Evolutionary conservation across 2,888 invertebrate species (phyloP).

Genomic region (Drosophila acutilabella): DNA sequence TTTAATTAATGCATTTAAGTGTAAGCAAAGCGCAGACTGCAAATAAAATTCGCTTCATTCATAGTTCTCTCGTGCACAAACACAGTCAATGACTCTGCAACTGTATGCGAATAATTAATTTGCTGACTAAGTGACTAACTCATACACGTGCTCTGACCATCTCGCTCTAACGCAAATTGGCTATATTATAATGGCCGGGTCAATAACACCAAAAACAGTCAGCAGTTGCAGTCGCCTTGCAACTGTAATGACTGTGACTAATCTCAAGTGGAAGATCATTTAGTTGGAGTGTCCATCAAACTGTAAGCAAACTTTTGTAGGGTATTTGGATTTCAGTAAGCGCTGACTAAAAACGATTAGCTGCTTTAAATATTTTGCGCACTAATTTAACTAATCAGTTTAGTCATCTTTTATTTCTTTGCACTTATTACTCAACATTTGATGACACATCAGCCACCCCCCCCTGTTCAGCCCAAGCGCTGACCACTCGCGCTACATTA

Average conservation of each 20-base stretch:
- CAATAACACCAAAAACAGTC: slow-evolving; percentile 69
- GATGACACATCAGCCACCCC: not conserved
- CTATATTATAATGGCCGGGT: slow-evolving; percentile 62
- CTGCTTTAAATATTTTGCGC: too few species aligned
- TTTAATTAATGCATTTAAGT: slow-evolving; percentile 48
- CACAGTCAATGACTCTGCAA: slow-evolving; percentile 51
- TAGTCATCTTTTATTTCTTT: not conserved
- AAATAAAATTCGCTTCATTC: slow-evolving; percentile 46
- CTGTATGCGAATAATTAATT: slow-evolving; percentile 32
- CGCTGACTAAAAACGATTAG: too few species aligned
- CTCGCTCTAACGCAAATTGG: slow-evolving; percentile 41
- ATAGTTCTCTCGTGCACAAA: slow-evolving; percentile 16
- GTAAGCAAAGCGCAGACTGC: slow-evolving; percentile 2
- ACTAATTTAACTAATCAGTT: not conserved
- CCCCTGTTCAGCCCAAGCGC: not conserved
- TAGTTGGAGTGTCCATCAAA: not conserved
- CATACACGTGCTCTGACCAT: slow-evolving; percentile 26
- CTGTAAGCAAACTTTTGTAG: not conserved
- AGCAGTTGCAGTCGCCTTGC: slow-evolving; percentile 17
- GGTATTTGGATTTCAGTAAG: too few species aligned
- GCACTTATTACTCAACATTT: not conserved
- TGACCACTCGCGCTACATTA: not conserved
- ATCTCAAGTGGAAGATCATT: slow-evolving; percentile 1
- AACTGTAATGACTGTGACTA: slow-evolving; percentile 50
- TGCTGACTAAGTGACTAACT: slow-evolving; percentile 27